Evolutionary conservation across 2,888 invertebrate genomes (phyloP).

Genomic region (Rhingia campestris): DNA sequence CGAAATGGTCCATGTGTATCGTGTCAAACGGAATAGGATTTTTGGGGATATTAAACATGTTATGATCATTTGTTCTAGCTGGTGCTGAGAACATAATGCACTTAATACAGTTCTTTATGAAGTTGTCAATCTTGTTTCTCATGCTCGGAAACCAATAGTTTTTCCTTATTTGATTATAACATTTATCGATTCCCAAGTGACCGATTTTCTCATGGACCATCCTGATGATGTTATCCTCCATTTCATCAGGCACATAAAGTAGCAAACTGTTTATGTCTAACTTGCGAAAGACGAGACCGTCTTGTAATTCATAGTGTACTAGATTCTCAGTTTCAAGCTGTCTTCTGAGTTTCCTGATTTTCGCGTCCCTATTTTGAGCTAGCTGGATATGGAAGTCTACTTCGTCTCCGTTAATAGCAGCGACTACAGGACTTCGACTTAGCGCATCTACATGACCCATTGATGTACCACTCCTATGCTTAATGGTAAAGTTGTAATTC

Average conservation of each 20-base stretch:
- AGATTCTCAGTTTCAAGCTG: neutral
- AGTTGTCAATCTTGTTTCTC: neutral
- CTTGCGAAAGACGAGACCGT: neutral
- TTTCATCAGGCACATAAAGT: neutral
- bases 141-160: slow-evolving; percentile 2
- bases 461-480: slow-evolving; percentile 18
- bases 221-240: too few relatives aligned
- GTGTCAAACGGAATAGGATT: neutral
- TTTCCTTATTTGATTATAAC: neutral
- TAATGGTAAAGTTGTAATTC: slow-evolving; percentile 28
- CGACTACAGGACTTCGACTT: slow-evolving; percentile 21
- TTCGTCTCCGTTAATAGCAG: slow-evolving; percentile 9
- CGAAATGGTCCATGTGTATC: neutral
- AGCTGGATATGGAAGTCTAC: slow-evolving; percentile 2
- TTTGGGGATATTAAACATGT: slow-evolving; percentile 2
- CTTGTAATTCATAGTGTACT: slow-evolving; percentile 2
- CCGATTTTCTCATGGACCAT: slow-evolving; percentile 2
- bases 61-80: neutral
- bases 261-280: too few relatives aligned
- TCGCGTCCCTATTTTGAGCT: slow-evolving; percentile 1
- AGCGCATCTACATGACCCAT: slow-evolving; percentile 42
- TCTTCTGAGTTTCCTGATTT: neutral
- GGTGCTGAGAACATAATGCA: slow-evolving; percentile 6
- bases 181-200: neutral
- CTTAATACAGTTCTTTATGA: neutral